phyloP scores from a whole-genome alignment of 2,797 vertebrate genomes.

The Myotis daubentonii region DNA sequence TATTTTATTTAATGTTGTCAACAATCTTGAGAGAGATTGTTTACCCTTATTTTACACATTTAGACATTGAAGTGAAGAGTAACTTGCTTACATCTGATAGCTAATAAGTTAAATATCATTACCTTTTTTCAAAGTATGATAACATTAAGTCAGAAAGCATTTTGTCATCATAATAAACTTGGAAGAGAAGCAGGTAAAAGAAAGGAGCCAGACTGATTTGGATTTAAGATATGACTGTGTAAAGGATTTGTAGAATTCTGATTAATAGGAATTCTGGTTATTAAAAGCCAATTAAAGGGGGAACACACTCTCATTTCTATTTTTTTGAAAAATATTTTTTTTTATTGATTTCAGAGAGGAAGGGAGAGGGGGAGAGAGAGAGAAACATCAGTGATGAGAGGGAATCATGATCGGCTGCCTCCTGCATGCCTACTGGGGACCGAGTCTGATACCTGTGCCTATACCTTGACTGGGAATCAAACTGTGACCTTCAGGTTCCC shows the following conservation, averaged over 20 bases:
- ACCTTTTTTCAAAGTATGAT: background rate
- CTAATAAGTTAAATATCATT: background rate
- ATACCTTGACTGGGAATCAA: no score
- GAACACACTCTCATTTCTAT: background rate
- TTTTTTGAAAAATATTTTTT: no score
- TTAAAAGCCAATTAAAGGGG: constrained; percentile 18
- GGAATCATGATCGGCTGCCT: no score
- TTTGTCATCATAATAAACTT: constrained; percentile 22
- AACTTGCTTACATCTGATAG: constrained; percentile 38
- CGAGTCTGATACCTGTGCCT: no score
- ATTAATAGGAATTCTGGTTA: background rate
- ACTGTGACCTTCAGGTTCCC: no score
- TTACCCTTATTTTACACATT: background rate
- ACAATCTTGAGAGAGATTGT: background rate
- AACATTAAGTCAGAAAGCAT: constrained; percentile 33
- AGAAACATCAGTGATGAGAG: no score
- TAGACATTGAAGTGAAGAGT: background rate
- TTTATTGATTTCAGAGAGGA: no score
- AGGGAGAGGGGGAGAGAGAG: no score
- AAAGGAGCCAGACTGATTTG: background rate
- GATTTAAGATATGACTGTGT: constrained; percentile 10
- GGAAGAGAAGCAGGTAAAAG: constrained; percentile 9
- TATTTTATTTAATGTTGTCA: constrained; percentile 45
- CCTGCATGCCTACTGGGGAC: no score
- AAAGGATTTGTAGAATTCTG: constrained; percentile 37